Base-by-base conservation (phyloP, 2,797 vertebrate genomes). In the Pelobates cultripes region DNA sequence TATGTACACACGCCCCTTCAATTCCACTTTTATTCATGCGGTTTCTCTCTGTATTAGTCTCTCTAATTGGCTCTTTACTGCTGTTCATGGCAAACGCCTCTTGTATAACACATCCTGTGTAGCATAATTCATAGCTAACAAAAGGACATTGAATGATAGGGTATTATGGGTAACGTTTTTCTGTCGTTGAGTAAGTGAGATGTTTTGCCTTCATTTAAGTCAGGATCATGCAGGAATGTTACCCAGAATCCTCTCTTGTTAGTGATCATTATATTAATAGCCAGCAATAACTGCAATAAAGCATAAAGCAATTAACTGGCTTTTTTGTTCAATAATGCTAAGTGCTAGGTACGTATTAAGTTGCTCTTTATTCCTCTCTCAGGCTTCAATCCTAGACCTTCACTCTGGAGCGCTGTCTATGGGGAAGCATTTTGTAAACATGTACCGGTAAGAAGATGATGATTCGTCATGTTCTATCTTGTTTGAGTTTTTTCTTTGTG, bases 311-410 rank as follows among this genome's bases (percentile, higher is more conserved):
- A 13, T 10, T 47, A 60, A 7, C 69, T 12, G 14, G 45, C 3
- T 70, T 70, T 10, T 17, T n/a, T 51, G 10, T 45, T 45, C 6
- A 70, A n/a, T 70, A 70, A 45, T 17, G 17, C 43, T 53, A 53
- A 51, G 5, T 51, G 12, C 47, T 43, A 15, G 40, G 17, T n/a
- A 9, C 7, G 15, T 73, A 41, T 13, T 43, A 61, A 53, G 41
- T 61, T 42, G 13, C 10, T 69, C 41, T 60, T 40, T 67, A 8
- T 72, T 41, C 87, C 53, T 83, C 0, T 82, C 81, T 7, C 89
- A 99, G 97, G 97, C 97, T 13, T 99, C 97, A 66, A 98, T 99
- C 87, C 87, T 99, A 87, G 97, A 99, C 88, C 89, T 99, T 86
- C 97, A 99, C 88, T 99, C 98, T 0, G 97, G 97, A 78, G 97